Evolutionary conservation across 2,797 vertebrate species (phyloP).

Genomic region (Leptoclinus maculatus): DNA sequence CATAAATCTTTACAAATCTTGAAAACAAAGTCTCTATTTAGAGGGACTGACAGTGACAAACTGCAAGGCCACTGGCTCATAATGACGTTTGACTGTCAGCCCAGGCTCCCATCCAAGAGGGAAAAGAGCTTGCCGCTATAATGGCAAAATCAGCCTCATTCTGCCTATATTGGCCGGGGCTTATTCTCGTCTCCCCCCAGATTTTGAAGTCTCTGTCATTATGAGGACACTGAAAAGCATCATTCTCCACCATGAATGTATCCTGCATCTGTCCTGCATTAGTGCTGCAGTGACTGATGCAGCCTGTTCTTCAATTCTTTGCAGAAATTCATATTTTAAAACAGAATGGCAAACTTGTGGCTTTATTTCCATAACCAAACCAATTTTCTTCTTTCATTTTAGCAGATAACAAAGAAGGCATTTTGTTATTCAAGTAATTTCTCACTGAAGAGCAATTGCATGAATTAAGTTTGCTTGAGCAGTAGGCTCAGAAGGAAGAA

Average conservation of each 20-base stretch:
- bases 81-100: constrained; percentile 82
- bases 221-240: constrained; percentile 60
- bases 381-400: constrained; percentile 29
- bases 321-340: constrained; percentile 11
- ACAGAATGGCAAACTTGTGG: constrained; percentile 10
- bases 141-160: constrained; percentile 74
- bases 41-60: constrained; percentile 82
- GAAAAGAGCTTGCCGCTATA: constrained; percentile 66
- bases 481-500: constrained; percentile 22
- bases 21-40: constrained; percentile 85
- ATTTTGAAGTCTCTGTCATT: constrained; percentile 70
- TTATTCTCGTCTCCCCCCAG: constrained; percentile 59
- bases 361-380: constrained; percentile 25
- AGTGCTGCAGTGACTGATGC: constrained; percentile 15
- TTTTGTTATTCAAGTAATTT: constrained; percentile 35
- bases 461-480: constrained; percentile 39
- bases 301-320: background rate
- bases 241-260: constrained; percentile 32
- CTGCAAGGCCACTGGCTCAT: constrained; percentile 77
- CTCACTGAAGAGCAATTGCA: constrained; percentile 23
- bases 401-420: constrained; percentile 23
- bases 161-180: constrained; percentile 67
- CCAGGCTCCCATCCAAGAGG: constrained; percentile 69
- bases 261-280: constrained; percentile 45
- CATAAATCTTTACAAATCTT: constrained; percentile 82